Conservation (phyloP, 2,888 invertebrate genomes). For the Epistrophe grossulariae region DNA sequence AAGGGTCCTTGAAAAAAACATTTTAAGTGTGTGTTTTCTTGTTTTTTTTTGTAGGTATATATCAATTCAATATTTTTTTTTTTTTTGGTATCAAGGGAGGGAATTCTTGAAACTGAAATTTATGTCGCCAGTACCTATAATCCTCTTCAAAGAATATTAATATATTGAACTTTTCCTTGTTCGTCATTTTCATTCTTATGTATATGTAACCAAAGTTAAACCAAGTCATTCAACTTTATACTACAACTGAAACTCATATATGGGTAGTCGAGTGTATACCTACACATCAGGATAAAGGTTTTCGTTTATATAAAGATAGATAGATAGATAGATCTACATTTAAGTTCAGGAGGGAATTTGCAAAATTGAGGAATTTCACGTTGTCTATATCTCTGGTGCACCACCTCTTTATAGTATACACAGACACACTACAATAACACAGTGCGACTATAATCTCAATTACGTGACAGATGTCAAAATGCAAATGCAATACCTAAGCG, state of each 20-base stretch:
- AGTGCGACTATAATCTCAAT: conserved; percentile 53
- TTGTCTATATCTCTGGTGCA: conserved; percentile 7
- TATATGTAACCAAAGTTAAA: conserved; percentile 1
- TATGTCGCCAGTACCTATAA: neutral
- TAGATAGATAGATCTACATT: neutral
- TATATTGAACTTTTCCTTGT: conserved; percentile 48
- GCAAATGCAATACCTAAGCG: conserved; percentile 32
- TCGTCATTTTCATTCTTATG: neutral
- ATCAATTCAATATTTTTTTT: neutral
- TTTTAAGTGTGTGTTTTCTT: neutral
- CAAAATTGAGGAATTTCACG: conserved; percentile 25
- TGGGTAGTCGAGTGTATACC: no score
- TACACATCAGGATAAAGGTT: neutral
- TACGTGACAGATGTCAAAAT: conserved; percentile 68
- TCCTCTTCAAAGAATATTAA: conserved; percentile 47
- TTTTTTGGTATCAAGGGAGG: neutral
- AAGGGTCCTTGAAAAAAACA: neutral
- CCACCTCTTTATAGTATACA: no score
- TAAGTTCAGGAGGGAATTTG: conserved; percentile 12
- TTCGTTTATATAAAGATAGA: neutral
- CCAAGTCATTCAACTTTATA: conserved; percentile 25
- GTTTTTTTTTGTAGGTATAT: neutral
- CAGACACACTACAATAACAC: conserved; percentile 35
- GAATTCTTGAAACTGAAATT: neutral
- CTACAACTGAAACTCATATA: neutral